A percentile compares a stretch with the other conserved stretches of the same genome.
Evolutionary conservation across 2,888 invertebrate species (phyloP).

Genomic region (Adela reaumurella): DNA sequence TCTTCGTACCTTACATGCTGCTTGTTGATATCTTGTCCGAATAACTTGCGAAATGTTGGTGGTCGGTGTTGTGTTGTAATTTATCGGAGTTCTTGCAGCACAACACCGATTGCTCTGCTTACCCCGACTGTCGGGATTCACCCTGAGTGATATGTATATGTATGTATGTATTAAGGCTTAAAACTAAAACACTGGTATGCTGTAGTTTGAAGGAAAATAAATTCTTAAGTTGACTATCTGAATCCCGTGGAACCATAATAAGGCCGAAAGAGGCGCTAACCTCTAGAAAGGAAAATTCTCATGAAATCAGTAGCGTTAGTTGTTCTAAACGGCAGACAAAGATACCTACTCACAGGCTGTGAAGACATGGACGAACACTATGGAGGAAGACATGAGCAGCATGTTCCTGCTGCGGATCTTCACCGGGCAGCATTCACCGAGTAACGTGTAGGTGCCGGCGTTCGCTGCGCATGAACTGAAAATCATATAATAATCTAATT

Average conservation of each 20-base stretch:
- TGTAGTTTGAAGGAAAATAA: too few species aligned
- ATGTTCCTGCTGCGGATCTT: constrained; percentile 39
- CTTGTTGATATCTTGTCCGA: too few species aligned
- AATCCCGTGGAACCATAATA: constrained; percentile 16
- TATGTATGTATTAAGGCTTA: too few species aligned
- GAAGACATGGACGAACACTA: constrained; percentile 35
- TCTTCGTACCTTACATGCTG: too few species aligned
- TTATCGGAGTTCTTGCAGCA: too few species aligned
- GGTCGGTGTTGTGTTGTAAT: too few species aligned
- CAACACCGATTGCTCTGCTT: too few species aligned
- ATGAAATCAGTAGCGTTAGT: constrained; percentile 23
- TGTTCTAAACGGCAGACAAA: constrained; percentile 27
- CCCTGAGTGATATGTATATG: too few species aligned
- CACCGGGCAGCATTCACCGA: constrained; percentile 53
- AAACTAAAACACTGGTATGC: too few species aligned
- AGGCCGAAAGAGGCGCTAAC: not conserved
- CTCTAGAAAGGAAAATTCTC: not conserved
- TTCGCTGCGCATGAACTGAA: constrained; percentile 46
- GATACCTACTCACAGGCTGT: constrained; percentile 28
- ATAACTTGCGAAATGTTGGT: too few species aligned
- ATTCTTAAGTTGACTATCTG: not conserved
- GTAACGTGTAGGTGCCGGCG: constrained; percentile 55
- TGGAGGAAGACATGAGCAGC: constrained; percentile 40
- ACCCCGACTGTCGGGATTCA: too few species aligned
- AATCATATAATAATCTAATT: constrained; percentile 7